Percentiles rank a stretch among this genome's conserved stretches.
These are phyloP conservation scores for Saxidomus purpurata DNA, from an alignment of 1,140 invertebrate species.

Conservation along the genomic window DNA sequence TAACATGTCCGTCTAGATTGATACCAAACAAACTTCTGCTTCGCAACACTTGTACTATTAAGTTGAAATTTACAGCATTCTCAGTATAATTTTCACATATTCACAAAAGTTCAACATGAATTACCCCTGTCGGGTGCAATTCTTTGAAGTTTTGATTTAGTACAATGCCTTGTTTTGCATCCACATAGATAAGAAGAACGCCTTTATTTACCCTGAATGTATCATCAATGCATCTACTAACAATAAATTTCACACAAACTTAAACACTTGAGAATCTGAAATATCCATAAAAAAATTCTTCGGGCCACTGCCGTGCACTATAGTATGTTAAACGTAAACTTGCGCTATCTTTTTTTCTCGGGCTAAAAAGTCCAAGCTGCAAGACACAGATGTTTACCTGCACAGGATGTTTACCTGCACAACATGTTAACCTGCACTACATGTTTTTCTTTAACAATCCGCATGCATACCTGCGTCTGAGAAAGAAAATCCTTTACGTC, in stretches of 20 bases:
- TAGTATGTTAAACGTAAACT: constrained; percentile 14
- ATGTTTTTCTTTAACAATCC: too few species aligned
- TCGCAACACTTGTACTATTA: background rate
- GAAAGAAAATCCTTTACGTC: too few species aligned
- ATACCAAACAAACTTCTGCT: background rate
- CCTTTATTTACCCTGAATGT: background rate
- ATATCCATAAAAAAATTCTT: background rate
- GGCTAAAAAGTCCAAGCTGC: too few species aligned
- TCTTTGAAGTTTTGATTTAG: constrained; percentile 11
- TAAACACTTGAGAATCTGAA: constrained; percentile 27
- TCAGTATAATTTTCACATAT: background rate
- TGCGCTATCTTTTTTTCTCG: background rate
- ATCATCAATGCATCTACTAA: constrained; percentile 23
- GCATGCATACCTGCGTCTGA: too few species aligned
- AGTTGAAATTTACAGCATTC: background rate
- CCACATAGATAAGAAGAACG: constrained; percentile 27
- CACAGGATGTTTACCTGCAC: too few species aligned
- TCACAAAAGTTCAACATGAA: constrained; percentile 21
- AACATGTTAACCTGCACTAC: too few species aligned
- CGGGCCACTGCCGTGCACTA: background rate
- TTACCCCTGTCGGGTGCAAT: constrained; percentile 7
- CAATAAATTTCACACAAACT: constrained; percentile 41
- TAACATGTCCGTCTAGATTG: background rate
- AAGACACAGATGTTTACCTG: too few species aligned
- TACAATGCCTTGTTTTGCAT: constrained; percentile 6